These are phyloP conservation scores for Bombus consobrinus DNA, from an alignment of 1,140 invertebrate species.

Conservation along the genomic window DNA sequence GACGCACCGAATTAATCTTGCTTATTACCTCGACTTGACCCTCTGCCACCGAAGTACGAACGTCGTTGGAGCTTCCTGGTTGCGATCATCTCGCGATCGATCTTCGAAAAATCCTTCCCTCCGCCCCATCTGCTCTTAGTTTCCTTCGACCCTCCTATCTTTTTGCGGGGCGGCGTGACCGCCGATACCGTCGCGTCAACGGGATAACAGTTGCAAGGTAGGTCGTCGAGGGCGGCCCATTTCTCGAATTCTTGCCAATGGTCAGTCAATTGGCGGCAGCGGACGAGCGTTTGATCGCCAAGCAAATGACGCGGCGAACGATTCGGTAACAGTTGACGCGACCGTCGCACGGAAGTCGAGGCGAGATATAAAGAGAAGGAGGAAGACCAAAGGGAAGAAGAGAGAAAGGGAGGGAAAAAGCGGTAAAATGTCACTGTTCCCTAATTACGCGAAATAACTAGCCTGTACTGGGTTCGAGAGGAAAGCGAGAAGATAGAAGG, in stretches of 20 bases:
- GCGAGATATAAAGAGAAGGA: not conserved
- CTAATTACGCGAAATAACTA: constrained; percentile 74
- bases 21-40: constrained; percentile 34
- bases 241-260: constrained; percentile 7
- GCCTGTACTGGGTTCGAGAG: constrained; percentile 19
- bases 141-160: too few relatives aligned
- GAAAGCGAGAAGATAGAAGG: constrained; percentile 31
- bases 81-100: not conserved
- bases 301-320: not conserved
- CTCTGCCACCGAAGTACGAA: constrained; percentile 14
- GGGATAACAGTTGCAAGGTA: not conserved
- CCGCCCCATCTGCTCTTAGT: too few relatives aligned
- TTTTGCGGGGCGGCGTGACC: too few relatives aligned
- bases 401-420: constrained; percentile 55
- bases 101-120: not conserved
- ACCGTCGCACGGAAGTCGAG: not conserved
- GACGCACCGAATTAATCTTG: constrained; percentile 39
- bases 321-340: not conserved
- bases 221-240: not conserved
- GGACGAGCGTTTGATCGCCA: too few relatives aligned
- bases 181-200: too few relatives aligned
- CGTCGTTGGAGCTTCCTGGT: constrained; percentile 3
- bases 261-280: not conserved
- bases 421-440: constrained; percentile 78
- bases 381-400: not conserved